Evolutionary conservation across 1,140 invertebrate genomes (phyloP), one percentile per base, ranked within the genome.

Genomic region (Leptopilina clavipes): DNA sequence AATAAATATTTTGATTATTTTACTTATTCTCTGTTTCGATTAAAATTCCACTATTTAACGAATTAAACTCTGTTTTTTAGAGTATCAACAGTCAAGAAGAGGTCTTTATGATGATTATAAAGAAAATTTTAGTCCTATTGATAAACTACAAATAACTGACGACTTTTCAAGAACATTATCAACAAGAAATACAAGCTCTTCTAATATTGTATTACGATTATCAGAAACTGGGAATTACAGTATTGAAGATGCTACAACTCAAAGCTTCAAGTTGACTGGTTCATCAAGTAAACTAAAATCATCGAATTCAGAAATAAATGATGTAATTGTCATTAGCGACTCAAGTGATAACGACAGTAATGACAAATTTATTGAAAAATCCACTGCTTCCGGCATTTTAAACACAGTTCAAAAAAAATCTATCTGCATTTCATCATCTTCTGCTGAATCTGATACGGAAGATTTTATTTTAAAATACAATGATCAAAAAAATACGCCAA

Each of bases 251-350:
- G 75, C 80, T 0, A 59, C 73, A n/a, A 78, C 77, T 9, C 18
- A 73, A 31, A 31, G 31, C 19, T 40, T 72, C 18, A 59, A 56
- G 9, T 3, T 70, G 11, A 8, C 43, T n/a, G 52, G 70, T 37
- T 37, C 22, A 5, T n/a, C 22, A 18, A n/a, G 52, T 40, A 79
- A 79, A 73, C 76, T 74, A 22, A 70, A 44, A 11, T 11, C 44
- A 12, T 14, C 11, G 71, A 77, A 22, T 31, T 73, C 0, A 40
- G 45, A 48, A 9, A 25, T 78, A 6, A 78, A 71, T 3, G 80
- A 81, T 59, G 48, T 84, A 2, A 83, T 84, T 10, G 65, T 84
- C 5, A 84, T 84, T 18, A 84, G 83, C 43, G 84, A 86, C 22
- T 86, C 84, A 0, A 86, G 83, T 72, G 84, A 83, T 9, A 31